Evolutionary conservation across 2,888 invertebrate species (phyloP).

Genomic region (Cryptops parisi): DNA sequence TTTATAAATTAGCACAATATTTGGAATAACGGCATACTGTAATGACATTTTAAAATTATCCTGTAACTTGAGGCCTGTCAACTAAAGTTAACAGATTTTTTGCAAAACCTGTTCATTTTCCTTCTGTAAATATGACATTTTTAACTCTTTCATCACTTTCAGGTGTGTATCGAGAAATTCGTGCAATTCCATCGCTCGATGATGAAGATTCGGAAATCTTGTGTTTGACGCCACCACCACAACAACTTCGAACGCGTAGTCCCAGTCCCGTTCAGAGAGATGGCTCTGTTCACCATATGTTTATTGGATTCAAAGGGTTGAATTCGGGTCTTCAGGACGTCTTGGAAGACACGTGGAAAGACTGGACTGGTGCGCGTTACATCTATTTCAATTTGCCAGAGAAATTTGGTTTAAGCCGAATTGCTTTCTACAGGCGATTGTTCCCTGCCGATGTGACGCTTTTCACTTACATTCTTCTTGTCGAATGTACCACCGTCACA

Average conservation of each 20-base stretch:
- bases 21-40: too few species aligned
- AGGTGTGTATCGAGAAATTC: conserved; percentile 31
- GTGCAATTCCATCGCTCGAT: too few species aligned
- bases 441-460: conserved; percentile 30
- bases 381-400: conserved; percentile 34
- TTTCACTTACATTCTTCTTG: conserved; percentile 34
- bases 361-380: conserved; percentile 35
- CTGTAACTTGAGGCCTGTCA: too few species aligned
- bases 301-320: conserved; percentile 32
- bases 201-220: too few species aligned
- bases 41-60: too few species aligned
- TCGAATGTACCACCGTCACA: conserved; percentile 25
- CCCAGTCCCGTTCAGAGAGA: not conserved
- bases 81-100: too few species aligned
- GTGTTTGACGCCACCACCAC: too few species aligned
- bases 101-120: not conserved
- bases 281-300: not conserved
- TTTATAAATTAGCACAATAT: too few species aligned
- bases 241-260: not conserved
- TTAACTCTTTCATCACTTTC: conserved; percentile 13
- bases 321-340: conserved; percentile 30
- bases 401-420: conserved; percentile 31
- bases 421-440: conserved; percentile 31
- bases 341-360: conserved; percentile 35
- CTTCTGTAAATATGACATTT: not conserved